Evolutionary conservation across 2,797 vertebrate species (phyloP).

Genomic region (Adelosebastes latens): DNA sequence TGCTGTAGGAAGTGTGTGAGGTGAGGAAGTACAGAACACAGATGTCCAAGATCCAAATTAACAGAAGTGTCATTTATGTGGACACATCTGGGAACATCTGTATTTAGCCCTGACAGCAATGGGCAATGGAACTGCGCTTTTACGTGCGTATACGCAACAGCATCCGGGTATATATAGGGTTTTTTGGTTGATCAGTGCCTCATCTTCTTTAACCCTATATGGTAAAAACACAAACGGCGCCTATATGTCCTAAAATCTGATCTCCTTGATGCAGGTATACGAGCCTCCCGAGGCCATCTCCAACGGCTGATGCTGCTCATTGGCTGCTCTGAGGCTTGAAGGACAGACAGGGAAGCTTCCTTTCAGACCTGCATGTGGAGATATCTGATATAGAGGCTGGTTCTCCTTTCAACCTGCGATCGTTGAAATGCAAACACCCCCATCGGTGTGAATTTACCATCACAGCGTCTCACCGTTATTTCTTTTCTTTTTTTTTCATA

Average conservation of each 20-base stretch:
- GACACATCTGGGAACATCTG: background rate
- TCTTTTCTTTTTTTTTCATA: background rate
- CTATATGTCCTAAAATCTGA: slow-evolving; percentile 51
- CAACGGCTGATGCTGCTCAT: slow-evolving; percentile 36
- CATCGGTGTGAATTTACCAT: slow-evolving; percentile 46
- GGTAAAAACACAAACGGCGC: slow-evolving; percentile 28
- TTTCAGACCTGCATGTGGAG: slow-evolving; percentile 69
- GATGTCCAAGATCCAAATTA: background rate
- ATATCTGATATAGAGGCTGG: slow-evolving; percentile 69
- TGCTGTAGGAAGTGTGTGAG: background rate
- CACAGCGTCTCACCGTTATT: slow-evolving; percentile 24
- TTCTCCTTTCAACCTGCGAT: slow-evolving; percentile 48
- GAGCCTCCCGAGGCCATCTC: slow-evolving; percentile 19
- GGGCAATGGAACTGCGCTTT: slow-evolving; percentile 4
- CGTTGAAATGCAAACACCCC: slow-evolving; percentile 74
- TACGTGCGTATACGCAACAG: slow-evolving; percentile 20
- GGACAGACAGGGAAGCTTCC: slow-evolving; percentile 36
- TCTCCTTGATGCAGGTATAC: slow-evolving; percentile 53
- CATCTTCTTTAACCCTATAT: slow-evolving; percentile 29
- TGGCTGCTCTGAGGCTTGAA: slow-evolving; percentile 33
- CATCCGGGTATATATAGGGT: background rate
- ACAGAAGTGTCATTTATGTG: background rate
- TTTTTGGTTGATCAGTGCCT: background rate
- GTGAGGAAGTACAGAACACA: background rate
- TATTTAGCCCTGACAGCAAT: background rate